Evolutionary conservation across 2,113 vertebrate genomes (phyloP), one percentile per base, ranked within the genome.

Genomic region (Ceuthmochares aereus): DNA sequence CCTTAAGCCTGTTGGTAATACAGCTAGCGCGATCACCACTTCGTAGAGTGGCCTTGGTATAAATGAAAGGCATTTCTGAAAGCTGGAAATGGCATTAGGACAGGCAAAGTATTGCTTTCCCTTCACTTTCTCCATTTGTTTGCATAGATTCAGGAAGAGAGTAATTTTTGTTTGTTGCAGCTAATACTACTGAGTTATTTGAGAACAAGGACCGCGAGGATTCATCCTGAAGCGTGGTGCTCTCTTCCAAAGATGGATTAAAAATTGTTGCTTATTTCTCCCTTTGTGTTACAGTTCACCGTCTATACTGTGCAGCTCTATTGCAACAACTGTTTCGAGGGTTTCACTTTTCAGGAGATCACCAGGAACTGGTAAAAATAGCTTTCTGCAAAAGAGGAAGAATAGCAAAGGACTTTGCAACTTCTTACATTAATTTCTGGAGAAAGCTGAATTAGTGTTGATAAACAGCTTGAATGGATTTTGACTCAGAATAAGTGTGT

Each of bases 291-390:
- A 58, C 54, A 60, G 36, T 86, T 93, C 64, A n/a, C 49, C 17
- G 34, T 88, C 59, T 42, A 69, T 11, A 13, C n/a, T 19, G 34
- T 80, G 75, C 72, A 59, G 51, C 74, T 93, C 52, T 73, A 58
- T 85, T 90, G 67, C 8, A 6, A 58, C 59, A 69, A 66, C 72
- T 58, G 51, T 94, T 90, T 97, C 78, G 63, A 90, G 70, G 75
- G 75, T 69, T 85, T 93, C 52, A 27, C 37, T 63, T 42, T 73
- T 90, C 45, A 52, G 45, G 58, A 77, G 68, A 77, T 93, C 55
- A 90, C 67, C 63, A 95, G 75, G 68, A 95, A 68, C 40, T 1
- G 14, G 3, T 70, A 86, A 93, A 95, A 94, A 93, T 37, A 86
- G 47, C 68, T 22, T 72, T 59, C 54, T 88, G 63, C 34, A 87